Evolutionary conservation across 2,113 vertebrate species (phyloP), one percentile per base, ranked within the genome.

Genomic region (Madoqua kirkii): DNA sequence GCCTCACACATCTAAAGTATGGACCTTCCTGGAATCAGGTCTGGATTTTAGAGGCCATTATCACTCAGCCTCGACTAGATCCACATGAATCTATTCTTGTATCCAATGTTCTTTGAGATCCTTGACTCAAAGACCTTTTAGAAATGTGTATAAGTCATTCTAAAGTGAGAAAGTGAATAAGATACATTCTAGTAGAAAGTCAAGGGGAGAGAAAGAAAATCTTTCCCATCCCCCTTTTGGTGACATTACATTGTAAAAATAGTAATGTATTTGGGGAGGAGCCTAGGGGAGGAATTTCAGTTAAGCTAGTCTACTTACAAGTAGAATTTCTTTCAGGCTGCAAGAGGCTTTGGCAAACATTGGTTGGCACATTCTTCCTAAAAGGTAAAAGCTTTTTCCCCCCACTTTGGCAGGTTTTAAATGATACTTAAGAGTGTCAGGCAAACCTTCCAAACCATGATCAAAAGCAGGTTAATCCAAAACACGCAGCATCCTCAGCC

Each of bases 191-290:
- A 82, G 33, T 36, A n/a, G 50, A 95, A 97, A 60, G 36, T 48
- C 64, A 96, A 57, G 33, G 55, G 52, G 11, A 94, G 25, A 89
- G 85, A 71, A 81, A 95, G 79, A 64, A 90, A 87, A 62, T 43
- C 21, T 86, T 95, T 86, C 15, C 48, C 31, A 60, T 79, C 50
- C 91, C 15, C 13, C 9, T 21, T 93, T 92, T 82, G 57, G 45
- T 85, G 71, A 92, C 67, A 95, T n/a, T 96, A 90, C n/a, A 74
- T 45, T 97, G 96, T 95, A 96, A 96, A 97, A 97, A 59, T 64
- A 96, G 60, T 52, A 52, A 52, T 52, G 50, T 52, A 55, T 89
- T 54, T 90, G 48, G 13, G 31, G 45, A 89, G 31, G 71, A 89
- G 33, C 25, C 57, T 87, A 79, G 29, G 25, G 87, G 40, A 95